These are phyloP conservation scores for Uropetala carovei DNA, from an alignment of 2,888 invertebrate species.

Conservation along the genomic window DNA sequence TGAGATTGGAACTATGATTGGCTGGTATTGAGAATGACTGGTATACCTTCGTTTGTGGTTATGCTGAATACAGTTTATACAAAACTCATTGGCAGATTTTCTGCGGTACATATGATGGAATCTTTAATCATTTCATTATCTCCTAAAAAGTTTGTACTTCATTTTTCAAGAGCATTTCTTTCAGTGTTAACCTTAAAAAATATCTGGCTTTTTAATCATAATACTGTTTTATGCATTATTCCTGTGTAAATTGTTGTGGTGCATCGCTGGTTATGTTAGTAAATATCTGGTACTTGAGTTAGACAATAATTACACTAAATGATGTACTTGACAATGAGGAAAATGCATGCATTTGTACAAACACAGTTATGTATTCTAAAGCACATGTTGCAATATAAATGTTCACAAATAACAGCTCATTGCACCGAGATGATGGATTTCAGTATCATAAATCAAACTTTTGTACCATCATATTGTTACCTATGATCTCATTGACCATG, in stretches of 20 bases:
- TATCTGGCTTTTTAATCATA: neutral
- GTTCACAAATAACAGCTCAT: conserved; percentile 44
- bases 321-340: conserved; percentile 25
- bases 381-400: conserved; percentile 47
- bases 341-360: conserved; percentile 37
- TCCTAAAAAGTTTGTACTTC: conserved; percentile 7
- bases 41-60: neutral
- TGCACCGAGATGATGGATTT: conserved; percentile 35
- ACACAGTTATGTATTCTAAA: conserved; percentile 46
- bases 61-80: conserved; percentile 2
- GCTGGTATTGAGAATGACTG: neutral
- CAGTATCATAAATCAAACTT: neutral
- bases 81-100: conserved; percentile 18
- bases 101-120: conserved; percentile 50
- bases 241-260: conserved; percentile 2
- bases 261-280: conserved; percentile 25
- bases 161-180: conserved; percentile 6
- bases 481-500: conserved; percentile 61
- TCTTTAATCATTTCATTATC: conserved; percentile 1
- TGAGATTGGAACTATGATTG: neutral
- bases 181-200: neutral
- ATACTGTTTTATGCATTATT: conserved; percentile 27
- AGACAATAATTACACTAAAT: conserved; percentile 43
- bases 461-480: conserved; percentile 56
- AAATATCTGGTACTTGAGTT: conserved; percentile 54